Evolutionary conservation across 1,140 invertebrate species (phyloP).

Genomic region (Micrasema minimum): DNA sequence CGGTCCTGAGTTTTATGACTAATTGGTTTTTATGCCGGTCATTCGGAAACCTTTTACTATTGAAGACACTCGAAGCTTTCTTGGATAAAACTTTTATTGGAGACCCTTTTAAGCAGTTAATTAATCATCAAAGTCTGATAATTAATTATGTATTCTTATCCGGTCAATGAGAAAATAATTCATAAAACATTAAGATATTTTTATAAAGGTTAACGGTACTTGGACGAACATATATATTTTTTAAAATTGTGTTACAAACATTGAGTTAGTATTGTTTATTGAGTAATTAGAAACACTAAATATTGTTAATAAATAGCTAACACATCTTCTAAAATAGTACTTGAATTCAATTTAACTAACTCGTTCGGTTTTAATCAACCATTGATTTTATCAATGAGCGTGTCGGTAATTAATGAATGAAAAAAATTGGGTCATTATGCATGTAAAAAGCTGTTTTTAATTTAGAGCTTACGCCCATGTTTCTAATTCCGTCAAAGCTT

Average conservation of each 20-base stretch:
- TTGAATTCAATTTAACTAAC: neutral
- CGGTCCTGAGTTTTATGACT: neutral
- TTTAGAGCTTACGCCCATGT: constrained; percentile 3
- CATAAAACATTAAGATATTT: neutral
- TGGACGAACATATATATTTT: neutral
- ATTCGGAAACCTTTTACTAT: neutral
- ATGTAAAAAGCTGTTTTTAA: constrained; percentile 4
- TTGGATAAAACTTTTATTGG: neutral
- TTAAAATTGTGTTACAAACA: no score
- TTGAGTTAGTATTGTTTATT: no score
- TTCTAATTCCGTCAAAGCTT: neutral
- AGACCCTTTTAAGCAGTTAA: neutral
- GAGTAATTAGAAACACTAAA: neutral
- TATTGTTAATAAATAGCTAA: neutral
- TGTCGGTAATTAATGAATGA: neutral
- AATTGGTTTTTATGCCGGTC: neutral
- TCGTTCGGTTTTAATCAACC: neutral
- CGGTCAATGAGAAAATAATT: neutral
- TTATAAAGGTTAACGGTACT: constrained; percentile 2
- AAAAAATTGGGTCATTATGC: constrained; percentile 4
- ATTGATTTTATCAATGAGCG: neutral
- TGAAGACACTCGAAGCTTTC: neutral
- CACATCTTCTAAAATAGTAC: neutral
- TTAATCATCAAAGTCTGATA: neutral
- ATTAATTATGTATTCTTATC: neutral